Conservation (phyloP, 2,888 invertebrate species). For the Crematogaster levior region DNA sequence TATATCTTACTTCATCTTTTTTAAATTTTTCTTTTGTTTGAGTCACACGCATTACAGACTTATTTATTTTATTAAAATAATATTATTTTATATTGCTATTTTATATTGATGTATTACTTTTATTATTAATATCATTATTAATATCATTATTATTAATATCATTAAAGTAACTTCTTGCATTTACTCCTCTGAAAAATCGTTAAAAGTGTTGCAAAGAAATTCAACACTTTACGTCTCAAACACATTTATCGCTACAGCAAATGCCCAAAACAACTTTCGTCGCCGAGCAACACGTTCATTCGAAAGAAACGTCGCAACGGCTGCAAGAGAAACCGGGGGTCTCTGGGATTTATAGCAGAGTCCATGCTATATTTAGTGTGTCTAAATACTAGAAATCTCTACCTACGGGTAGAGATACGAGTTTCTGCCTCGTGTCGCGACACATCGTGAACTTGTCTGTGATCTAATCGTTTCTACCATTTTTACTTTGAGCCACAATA, state of each 20-base stretch:
- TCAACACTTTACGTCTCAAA: not conserved
- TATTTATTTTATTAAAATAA: not conserved
- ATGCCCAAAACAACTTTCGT: not conserved
- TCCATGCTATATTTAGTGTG: conserved; percentile 83
- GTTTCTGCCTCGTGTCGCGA: conserved; percentile 47
- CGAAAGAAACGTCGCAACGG: conserved; percentile 29
- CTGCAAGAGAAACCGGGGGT: conserved; percentile 58
- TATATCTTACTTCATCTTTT: too few relatives aligned
- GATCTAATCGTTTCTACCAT: conserved; percentile 28
- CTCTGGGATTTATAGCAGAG: conserved; percentile 81
- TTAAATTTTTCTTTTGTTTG: too few relatives aligned
- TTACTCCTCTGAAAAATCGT: not conserved
- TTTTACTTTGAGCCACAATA: conserved; percentile 17
- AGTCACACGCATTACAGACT: not conserved
- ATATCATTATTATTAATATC: too few relatives aligned
- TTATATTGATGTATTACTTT: not conserved
- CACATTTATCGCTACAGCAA: not conserved
- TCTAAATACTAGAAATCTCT: conserved; percentile 79
- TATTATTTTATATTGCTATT: not conserved
- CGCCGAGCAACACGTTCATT: conserved; percentile 9
- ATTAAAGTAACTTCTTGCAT: not conserved
- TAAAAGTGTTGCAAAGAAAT: not conserved
- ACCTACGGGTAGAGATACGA: conserved; percentile 64
- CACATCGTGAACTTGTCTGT: conserved; percentile 50
- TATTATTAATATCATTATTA: not conserved